Evolutionary conservation across 1,140 invertebrate genomes (phyloP).

Genomic region (Frieseomelitta varia): DNA sequence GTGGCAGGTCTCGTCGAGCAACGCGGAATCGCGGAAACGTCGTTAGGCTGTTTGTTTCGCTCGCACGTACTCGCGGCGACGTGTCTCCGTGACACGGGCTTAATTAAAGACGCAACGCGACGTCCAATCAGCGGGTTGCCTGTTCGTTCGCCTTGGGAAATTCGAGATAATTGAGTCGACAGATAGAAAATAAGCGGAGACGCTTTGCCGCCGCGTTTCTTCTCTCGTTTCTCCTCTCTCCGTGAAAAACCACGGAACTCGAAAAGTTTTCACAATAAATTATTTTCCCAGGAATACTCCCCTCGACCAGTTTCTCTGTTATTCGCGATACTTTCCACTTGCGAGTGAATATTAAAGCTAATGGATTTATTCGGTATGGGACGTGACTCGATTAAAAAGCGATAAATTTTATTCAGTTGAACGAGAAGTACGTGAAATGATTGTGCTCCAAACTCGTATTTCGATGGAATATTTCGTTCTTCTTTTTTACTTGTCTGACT

Average conservation of each 20-base stretch:
- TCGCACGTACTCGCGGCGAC: background rate
- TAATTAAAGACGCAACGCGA: conserved; percentile 10
- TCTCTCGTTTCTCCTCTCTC: background rate
- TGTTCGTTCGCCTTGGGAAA: conserved; percentile 9
- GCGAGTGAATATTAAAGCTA: background rate
- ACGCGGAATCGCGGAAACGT: conserved; percentile 1
- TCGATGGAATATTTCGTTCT: background rate
- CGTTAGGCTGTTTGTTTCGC: conserved; percentile 19
- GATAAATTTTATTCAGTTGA: background rate
- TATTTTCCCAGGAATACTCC: background rate
- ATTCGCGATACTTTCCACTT: background rate
- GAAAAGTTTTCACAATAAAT: background rate
- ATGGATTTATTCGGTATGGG: background rate
- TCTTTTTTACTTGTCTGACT: background rate
- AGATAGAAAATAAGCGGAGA: background rate
- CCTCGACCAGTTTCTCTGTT: background rate
- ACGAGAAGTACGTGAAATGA: background rate
- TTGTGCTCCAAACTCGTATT: background rate
- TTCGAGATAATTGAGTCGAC: conserved; percentile 13
- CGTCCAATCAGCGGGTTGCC: conserved; percentile 8
- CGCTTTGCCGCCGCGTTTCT: background rate
- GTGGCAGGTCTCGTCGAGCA: background rate
- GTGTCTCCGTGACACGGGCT: background rate
- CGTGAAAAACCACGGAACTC: background rate
- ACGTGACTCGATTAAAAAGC: background rate